Base-by-base conservation (phyloP, 2,113 vertebrate genomes). In the Mesitornis unicolor region DNA sequence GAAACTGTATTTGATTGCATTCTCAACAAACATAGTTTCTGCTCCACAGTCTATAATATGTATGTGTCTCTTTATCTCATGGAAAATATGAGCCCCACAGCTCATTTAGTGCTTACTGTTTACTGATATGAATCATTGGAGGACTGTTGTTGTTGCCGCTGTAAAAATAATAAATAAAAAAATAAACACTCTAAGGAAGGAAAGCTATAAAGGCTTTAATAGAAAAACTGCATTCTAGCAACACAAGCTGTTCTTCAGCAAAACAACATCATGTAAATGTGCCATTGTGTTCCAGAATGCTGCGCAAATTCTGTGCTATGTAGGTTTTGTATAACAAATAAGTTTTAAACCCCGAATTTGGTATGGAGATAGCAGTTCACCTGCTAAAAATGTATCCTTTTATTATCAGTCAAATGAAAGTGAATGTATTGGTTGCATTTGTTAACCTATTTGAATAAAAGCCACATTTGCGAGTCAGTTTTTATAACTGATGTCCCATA, bases 91-190 rank as follows among this genome's bases (percentile, higher is more conserved):
- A 95, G 35, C 59, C 85, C 59, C 64, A 61, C 78, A 93, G 91
- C 84, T 96, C 75, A 83, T 91, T 95, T 95, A 68, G 56, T 6
- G 6, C 84, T 93, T 87, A 38, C 54, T 87, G 68, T 92, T 95
- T 90, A 50, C 75, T 92, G 89, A 93, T 96, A 93, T 36, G 75
- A 95, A 93, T 95, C 79, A 83, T 4, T 94, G 54, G 68, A 90
- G 75, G 47, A 56, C 77, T 92, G 47, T 35, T 82, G 84, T 60
- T 92, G 71, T 11, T 95, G 79, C 77, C 91, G 65, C 76, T 86
- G 79, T 93, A 84, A 92, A 84, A 94, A 89, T 51, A 90, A 84
- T 56, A 91, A 63, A 70, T 42, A 67, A 60, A 40, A 68, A 43
- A 4, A n/a, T n/a, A n/a, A 2, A 20, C 36, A 35, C 35, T 77